These are phyloP conservation scores for Anastrepha ludens DNA, from an alignment of 1,140 invertebrate genomes.

Conservation along the genomic window DNA sequence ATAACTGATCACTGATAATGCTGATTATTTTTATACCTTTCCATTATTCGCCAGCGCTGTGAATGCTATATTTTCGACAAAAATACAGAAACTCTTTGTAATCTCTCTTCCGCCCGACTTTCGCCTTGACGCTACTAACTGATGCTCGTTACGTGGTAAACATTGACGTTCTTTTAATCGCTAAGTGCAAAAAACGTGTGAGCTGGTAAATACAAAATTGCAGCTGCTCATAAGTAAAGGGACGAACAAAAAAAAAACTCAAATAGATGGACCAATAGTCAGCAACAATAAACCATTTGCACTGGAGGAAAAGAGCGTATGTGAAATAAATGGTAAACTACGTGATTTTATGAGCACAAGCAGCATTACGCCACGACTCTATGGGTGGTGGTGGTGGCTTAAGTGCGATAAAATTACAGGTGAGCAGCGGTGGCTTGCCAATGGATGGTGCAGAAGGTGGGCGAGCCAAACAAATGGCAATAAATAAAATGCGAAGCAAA, in stretches of 20 bases:
- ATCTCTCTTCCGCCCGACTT: not conserved
- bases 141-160: not conserved
- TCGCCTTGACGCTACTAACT: not conserved
- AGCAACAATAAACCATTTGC: not conserved
- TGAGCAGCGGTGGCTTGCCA: not conserved
- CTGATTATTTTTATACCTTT: not conserved
- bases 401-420: not conserved
- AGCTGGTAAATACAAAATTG: not conserved
- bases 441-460: not conserved
- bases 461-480: not conserved
- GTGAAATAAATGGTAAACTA: not conserved
- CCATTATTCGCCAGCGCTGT: not conserved
- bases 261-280: not conserved
- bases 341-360: not conserved
- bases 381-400: not conserved
- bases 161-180: not conserved
- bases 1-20: not conserved
- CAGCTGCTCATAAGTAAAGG: not conserved
- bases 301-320: not conserved
- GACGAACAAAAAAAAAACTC: not conserved
- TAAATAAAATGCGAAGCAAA: not conserved
- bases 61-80: not conserved
- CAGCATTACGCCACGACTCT: not conserved
- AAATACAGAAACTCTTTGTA: not conserved
- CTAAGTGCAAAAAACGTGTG: not conserved